Conservation (phyloP, 2,113 vertebrate species). For the Aphyosemion australe region DNA sequence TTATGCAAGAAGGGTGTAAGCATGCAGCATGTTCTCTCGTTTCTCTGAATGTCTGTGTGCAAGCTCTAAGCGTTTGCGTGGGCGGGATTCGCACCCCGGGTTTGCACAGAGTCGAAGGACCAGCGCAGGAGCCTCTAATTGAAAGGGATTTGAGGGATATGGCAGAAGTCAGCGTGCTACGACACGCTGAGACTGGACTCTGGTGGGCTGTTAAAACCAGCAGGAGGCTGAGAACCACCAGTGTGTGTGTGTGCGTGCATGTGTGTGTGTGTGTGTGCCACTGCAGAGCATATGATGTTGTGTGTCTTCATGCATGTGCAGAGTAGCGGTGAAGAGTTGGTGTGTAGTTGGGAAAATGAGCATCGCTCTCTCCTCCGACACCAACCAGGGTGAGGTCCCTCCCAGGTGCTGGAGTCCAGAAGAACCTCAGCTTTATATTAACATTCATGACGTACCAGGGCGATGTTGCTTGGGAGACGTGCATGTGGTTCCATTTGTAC, state of each 20-base stretch:
- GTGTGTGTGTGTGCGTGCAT: constrained; percentile 36
- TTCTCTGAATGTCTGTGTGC: constrained; percentile 38
- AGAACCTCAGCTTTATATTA: constrained; percentile 64
- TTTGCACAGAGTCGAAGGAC: constrained; percentile 65
- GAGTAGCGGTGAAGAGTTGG: constrained; percentile 17
- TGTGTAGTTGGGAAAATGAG: constrained; percentile 49
- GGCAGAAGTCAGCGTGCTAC: constrained; percentile 72
- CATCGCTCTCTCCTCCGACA: constrained; percentile 31
- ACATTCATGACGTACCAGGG: constrained; percentile 62
- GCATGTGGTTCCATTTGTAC: constrained; percentile 20
- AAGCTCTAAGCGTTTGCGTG: constrained; percentile 31
- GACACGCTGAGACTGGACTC: constrained; percentile 66
- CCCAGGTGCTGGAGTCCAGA: constrained; percentile 66
- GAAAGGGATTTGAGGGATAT: constrained; percentile 79
- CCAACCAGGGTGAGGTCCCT: constrained; percentile 46
- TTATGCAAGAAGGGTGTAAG: constrained; percentile 50
- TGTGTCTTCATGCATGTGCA: constrained; percentile 28
- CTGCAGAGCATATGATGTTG: constrained; percentile 20
- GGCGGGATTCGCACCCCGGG: constrained; percentile 53
- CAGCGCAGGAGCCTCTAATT: constrained; percentile 74
- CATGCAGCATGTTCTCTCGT: constrained; percentile 42
- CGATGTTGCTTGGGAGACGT: constrained; percentile 28
- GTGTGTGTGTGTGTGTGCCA: constrained; percentile 41
- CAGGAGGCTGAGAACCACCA: constrained; percentile 68
- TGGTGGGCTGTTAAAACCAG: constrained; percentile 75